These are phyloP conservation scores for Limonius californicus DNA, from an alignment of 1,140 invertebrate genomes.

Conservation along the genomic window DNA sequence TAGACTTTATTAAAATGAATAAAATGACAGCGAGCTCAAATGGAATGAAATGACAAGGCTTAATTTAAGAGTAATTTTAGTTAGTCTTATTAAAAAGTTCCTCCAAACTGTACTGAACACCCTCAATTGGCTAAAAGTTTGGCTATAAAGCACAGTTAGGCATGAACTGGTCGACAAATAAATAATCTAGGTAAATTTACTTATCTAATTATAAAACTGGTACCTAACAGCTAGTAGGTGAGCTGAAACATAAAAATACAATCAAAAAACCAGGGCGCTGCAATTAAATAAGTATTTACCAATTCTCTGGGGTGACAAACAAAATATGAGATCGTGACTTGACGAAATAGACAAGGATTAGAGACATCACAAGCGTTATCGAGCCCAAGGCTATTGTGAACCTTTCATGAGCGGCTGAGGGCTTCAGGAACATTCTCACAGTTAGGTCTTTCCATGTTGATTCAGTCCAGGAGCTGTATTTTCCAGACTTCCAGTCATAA, in stretches of 20 bases:
- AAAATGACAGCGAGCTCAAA: too few species aligned
- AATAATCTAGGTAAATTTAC: too few species aligned
- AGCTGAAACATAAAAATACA: constrained; percentile 14
- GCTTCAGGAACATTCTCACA: constrained; percentile 77
- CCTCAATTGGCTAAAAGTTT: too few species aligned
- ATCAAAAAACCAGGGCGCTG: neutral
- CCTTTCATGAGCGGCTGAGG: constrained; percentile 64
- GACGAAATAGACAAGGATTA: constrained; percentile 66
- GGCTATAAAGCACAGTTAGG: too few species aligned
- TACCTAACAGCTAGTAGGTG: constrained; percentile 28
- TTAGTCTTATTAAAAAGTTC: too few species aligned
- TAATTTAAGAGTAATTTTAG: too few species aligned
- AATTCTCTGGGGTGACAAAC: constrained; percentile 48
- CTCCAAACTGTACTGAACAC: too few species aligned
- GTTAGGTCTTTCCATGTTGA: constrained; percentile 75
- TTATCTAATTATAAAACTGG: too few species aligned
- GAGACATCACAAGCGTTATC: constrained; percentile 59
- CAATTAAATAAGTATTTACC: neutral
- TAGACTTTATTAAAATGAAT: too few species aligned
- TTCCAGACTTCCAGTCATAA: constrained; percentile 73
- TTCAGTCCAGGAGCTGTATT: constrained; percentile 90
- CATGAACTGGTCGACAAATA: too few species aligned
- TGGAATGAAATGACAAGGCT: too few species aligned
- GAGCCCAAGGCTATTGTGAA: constrained; percentile 62
- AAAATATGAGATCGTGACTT: constrained; percentile 60